Evolutionary conservation across 2,888 invertebrate species (phyloP).

Genomic region (Rotaria magnacalcarata): DNA sequence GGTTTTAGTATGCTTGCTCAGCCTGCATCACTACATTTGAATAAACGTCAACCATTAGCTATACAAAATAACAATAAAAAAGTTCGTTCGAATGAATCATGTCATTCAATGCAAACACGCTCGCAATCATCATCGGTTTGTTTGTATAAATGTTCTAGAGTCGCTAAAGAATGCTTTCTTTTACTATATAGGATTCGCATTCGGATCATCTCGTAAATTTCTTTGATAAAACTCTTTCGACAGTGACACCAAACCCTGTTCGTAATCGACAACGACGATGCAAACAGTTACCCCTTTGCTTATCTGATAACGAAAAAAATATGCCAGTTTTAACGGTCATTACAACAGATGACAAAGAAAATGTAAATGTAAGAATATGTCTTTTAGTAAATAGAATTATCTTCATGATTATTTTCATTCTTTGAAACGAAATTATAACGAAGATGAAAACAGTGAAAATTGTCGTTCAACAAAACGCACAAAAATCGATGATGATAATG

Average conservation of each 20-base stretch:
- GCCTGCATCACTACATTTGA: neutral
- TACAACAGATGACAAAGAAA: neutral
- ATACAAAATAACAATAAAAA: neutral
- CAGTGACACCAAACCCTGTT: constrained; percentile 31
- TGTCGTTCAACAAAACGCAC: constrained; percentile 22
- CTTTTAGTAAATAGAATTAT: too few species aligned
- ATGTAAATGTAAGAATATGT: neutral
- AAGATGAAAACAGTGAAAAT: constrained; percentile 11
- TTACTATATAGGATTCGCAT: neutral
- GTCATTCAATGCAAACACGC: constrained; percentile 33
- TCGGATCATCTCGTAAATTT: constrained; percentile 12
- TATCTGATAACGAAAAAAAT: neutral
- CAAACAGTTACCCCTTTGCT: neutral
- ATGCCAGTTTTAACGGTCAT: neutral
- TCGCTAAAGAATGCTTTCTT: neutral
- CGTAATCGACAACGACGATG: constrained; percentile 16
- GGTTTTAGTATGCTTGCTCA: neutral
- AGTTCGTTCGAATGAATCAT: neutral
- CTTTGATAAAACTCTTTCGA: constrained; percentile 9
- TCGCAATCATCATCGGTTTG: constrained; percentile 32
- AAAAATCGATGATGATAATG: neutral
- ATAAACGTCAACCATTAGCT: neutral
- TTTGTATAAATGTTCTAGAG: too few species aligned
- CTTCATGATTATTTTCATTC: neutral
- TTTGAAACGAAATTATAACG: neutral